Evolutionary conservation across 2,888 invertebrate genomes (phyloP).

Genomic region (Blastobasis adustella): DNA sequence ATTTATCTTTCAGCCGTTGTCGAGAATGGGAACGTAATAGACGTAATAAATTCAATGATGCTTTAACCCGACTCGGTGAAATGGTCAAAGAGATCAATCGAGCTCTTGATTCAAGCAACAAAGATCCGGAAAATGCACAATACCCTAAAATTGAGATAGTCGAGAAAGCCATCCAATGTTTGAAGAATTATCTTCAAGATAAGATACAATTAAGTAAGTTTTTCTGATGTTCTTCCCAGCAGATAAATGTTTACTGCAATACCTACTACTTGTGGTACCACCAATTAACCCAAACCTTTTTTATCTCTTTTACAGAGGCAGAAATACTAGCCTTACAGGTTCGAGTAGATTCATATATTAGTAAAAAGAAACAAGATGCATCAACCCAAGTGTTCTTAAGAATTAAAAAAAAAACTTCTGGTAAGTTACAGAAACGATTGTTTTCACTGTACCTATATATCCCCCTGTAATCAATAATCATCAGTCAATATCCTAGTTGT

Average conservation of each 20-base stretch:
- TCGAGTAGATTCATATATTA: conserved; percentile 39
- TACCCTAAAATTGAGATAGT: conserved; percentile 63
- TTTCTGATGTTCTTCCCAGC: too few relatives aligned
- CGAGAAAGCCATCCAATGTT: conserved; percentile 55
- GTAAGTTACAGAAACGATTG: too few relatives aligned
- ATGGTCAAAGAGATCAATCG: conserved; percentile 45
- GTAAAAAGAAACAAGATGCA: conserved; percentile 41
- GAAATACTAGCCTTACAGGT: conserved; percentile 61
- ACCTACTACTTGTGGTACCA: too few relatives aligned
- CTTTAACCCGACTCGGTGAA: conserved; percentile 53
- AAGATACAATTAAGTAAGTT: conserved; percentile 58
- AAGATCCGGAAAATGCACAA: conserved; percentile 45
- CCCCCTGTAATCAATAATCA: too few relatives aligned
- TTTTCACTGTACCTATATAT: too few relatives aligned
- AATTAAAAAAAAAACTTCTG: conserved; percentile 30
- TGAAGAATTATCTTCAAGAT: conserved; percentile 45
- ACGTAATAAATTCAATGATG: conserved; percentile 78
- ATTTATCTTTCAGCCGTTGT: conserved; percentile 64
- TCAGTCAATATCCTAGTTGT: too few relatives aligned
- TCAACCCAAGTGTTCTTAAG: conserved; percentile 51
- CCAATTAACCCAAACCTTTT: too few relatives aligned
- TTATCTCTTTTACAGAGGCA: conserved; percentile 37
- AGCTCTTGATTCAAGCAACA: conserved; percentile 28
- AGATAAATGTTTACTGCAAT: too few relatives aligned
- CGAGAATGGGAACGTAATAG: conserved; percentile 82